Base-by-base conservation (phyloP, 2,888 invertebrate genomes). In the Caenorhabditis sp. region DNA sequence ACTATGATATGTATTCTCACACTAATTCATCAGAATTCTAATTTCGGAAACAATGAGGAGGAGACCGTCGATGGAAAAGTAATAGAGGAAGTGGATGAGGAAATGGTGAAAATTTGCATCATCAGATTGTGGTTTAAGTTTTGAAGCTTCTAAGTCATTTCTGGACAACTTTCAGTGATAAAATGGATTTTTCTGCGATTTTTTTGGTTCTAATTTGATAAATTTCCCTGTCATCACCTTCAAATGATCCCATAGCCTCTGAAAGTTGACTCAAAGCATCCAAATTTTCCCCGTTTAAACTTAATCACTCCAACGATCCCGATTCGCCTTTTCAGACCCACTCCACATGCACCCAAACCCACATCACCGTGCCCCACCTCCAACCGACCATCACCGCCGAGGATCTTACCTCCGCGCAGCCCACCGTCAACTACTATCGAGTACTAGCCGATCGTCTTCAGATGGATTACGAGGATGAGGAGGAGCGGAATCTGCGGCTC, bases 351-450 rank as follows among this genome's bases (percentile, higher is more conserved):
- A 74, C 68, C 4, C 82, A 82, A 77, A 82, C 82, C 2, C 12
- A n/a, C 5, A 70, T 82, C 38, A 28, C 63, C 0, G 63, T 82
- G 7, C 49, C 74, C 1, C 41, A 74, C 7, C 35, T 31, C 1
- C 47, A 56, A n/a, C 77, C 79, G 6, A 35, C 7, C 31, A 69
- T 82, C 56, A 74, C 47, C 14, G 61, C 22, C 2, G 22, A 59
- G 6, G 82, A 82, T 31, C 19, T 82, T 31, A 61, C 24, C 1
- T 44, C 82, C 14, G 63, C 68, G 5, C n/a, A 38, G 19, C 82
- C 82, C 8, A 69, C 82, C 5, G 31, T 49, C 54, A 69, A 79
- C 49, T 82, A 82, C 44, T 38, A 63, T 8, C 73, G 74, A 31
- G 61, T 73, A 24, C 26, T 79, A 41, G 73, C 72, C 24, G 68